Base-by-base conservation (phyloP, 1,140 invertebrate species). In the Halictus rubicundus region DNA sequence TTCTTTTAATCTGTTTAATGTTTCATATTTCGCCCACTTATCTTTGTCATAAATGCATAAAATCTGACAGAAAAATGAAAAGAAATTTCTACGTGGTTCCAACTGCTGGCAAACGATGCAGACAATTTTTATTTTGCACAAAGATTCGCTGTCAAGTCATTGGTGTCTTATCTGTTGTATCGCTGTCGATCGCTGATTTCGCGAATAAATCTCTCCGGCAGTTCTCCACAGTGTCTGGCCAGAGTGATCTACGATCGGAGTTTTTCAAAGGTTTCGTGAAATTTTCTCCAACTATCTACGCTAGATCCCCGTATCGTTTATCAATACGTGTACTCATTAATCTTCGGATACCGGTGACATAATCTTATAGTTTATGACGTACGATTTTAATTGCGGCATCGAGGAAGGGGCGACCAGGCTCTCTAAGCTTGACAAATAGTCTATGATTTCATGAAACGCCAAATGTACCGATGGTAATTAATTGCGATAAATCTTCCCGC, bases 351-450 rank as follows among this genome's bases (percentile, higher is more conserved):
- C 52, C 19, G 16, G 52, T 68, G 69, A 64, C 69, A 78, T 72
- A 78, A 78, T 72, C 76, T 78, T 21, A 46, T 46, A 63, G 39
- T 49, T 60, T 42, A 65, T 74, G 66, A 52, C 42, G 54, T 27
- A n/a, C 12, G n/a, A 12, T 72, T 72, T 64, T 78, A 78, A 79
- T 73, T 49, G 42, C 54, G 39, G 14, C 21, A 16, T 19, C 37
- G 42, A 68, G 66, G 54, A 60, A 60, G 57, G n/a, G 39, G 23
- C 27, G 25, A 52, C 6, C 49, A 7, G 6, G 49, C 49, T 16
- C 49, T 60, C 72, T 78, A 78, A 78, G 69, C 76, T 64, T 78
- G 69, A 78, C 69, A 60, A 78, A 78, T 78, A 65, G 69, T 49
- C 19, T 46, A 72, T 46, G 76, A 78, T 64, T 72, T 64, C 9